These are phyloP conservation scores for Diarsia mendica DNA, from an alignment of 2,888 invertebrate genomes.

Conservation along the genomic window DNA sequence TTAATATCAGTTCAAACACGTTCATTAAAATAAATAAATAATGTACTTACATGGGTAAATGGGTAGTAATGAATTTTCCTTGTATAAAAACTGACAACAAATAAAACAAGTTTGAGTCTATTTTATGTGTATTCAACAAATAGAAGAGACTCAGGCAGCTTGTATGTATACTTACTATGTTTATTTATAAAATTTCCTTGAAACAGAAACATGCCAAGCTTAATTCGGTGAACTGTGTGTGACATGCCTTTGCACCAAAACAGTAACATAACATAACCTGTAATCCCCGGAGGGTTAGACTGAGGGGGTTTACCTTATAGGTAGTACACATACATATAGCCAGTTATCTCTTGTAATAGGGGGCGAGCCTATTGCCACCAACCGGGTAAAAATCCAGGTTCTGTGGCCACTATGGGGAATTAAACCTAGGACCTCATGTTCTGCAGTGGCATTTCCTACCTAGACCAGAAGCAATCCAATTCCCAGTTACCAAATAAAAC, in stretches of 20 bases:
- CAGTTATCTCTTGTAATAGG: too few relatives aligned
- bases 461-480: background rate
- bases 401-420: background rate
- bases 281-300: background rate
- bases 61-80: background rate
- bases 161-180: background rate
- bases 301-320: background rate
- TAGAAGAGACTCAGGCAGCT: background rate
- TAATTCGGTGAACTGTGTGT: background rate
- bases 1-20: too few relatives aligned
- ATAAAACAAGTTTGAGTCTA: too few relatives aligned
- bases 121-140: background rate
- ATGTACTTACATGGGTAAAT: too few relatives aligned
- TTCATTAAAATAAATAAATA: too few relatives aligned
- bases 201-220: background rate
- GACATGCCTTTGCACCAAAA: background rate
- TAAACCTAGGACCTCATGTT: background rate
- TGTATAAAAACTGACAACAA: background rate
- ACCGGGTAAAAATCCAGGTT: too few relatives aligned
- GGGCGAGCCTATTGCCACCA: too few relatives aligned
- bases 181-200: background rate
- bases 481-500: background rate
- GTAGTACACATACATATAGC: too few relatives aligned
- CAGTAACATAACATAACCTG: background rate
- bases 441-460: background rate